Evolutionary conservation across 2,888 invertebrate species (phyloP).

Genomic region (Hesperia comma): DNA sequence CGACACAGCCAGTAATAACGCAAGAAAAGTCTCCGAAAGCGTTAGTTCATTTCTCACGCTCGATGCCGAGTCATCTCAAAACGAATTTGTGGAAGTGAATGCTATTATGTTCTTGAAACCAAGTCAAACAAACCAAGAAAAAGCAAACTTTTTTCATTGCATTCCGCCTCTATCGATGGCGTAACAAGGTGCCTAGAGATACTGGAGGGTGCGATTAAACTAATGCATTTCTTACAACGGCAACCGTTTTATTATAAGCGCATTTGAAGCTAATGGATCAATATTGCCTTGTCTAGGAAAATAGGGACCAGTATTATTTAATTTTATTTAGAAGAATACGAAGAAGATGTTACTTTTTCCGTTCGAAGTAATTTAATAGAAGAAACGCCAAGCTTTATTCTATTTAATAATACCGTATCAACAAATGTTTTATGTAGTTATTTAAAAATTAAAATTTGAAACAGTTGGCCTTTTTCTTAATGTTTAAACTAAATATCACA

Average conservation of each 20-base stretch:
- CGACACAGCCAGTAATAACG: slow-evolving; percentile 38
- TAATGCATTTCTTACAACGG: slow-evolving; percentile 64
- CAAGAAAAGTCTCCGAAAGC: slow-evolving; percentile 54
- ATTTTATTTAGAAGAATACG: too few relatives aligned
- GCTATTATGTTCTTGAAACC: slow-evolving; percentile 73
- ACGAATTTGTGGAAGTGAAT: slow-evolving; percentile 76
- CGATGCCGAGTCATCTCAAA: slow-evolving; percentile 67
- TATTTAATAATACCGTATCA: too few relatives aligned
- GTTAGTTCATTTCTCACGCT: slow-evolving; percentile 75
- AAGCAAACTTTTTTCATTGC: slow-evolving; percentile 41
- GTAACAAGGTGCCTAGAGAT: slow-evolving; percentile 62
- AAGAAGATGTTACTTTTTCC: too few relatives aligned
- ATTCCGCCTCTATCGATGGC: slow-evolving; percentile 39
- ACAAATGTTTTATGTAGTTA: too few relatives aligned
- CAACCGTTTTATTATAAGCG: slow-evolving; percentile 70
- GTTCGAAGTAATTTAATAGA: too few relatives aligned
- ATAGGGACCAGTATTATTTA: not conserved
- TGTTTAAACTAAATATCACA: not conserved
- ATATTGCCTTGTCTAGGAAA: slow-evolving; percentile 37
- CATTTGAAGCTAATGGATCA: slow-evolving; percentile 64
- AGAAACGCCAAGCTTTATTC: too few relatives aligned
- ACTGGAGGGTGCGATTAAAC: slow-evolving; percentile 59
- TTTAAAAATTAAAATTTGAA: too few relatives aligned
- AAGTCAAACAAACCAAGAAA: slow-evolving; percentile 68
- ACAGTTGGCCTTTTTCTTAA: too few relatives aligned